Evolutionary conservation across 2,113 vertebrate genomes (phyloP), one percentile per base, ranked within the genome.

Genomic region (Ondatra zibethicus): DNA sequence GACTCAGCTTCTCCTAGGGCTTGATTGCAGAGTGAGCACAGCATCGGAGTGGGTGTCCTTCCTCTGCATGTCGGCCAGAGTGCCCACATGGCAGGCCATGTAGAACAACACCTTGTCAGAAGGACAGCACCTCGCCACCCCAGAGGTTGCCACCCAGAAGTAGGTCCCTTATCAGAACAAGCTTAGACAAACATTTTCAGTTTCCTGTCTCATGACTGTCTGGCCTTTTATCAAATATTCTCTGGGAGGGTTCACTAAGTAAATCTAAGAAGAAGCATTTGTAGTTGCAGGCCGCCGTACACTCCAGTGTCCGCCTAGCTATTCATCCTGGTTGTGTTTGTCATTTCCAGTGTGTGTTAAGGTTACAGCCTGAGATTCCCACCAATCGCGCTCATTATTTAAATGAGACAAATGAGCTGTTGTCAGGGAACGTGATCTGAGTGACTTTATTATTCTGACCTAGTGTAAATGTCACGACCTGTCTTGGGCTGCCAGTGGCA

Each of bases 341-440:
- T 96, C 42, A 63, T 88, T 47, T 96, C 92, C 25, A 70, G 93
- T 93, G 52, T 66, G 31, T 75, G 29, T 86, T 92, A 82, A 0
- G 4, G 50, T 97, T 98, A 92, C 93, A 96, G 86, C 96, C 97
- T 97, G 97, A 98, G 98, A 97, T 98, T 98, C 98, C 98, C 98
- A 98, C 98, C 98, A 98, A 93, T 98, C 96, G 88, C 63, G 89
- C 97, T 98, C 98, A 98, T 99, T 99, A 99, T 99, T 99, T 98
- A 99, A 99, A 99, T 99, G 98, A 99, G 99, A 99, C 98, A 98
- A 99, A 99, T 98, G 98, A 93, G 61, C 95, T 98, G 97, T 98
- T 99, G 98, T 99, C 98, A 98, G 91, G 95, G 97, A 97, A 94
- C 0, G 0, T 97, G 98, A 98, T 96, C 92, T 88, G 90, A 90